These are phyloP conservation scores for Melanaphis sacchari DNA, from an alignment of 1,140 invertebrate species.

Conservation along the genomic window DNA sequence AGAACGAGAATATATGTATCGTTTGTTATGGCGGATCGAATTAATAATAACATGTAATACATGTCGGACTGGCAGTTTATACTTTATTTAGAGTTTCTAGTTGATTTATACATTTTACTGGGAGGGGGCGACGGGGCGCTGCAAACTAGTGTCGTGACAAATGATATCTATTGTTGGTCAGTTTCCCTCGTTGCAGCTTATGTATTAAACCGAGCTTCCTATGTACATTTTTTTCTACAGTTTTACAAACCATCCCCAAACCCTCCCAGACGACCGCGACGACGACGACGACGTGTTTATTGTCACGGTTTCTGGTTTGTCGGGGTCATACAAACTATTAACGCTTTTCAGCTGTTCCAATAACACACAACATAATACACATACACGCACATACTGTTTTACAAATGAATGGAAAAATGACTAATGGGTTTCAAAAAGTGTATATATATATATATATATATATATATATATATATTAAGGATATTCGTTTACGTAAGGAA, in stretches of 20 bases:
- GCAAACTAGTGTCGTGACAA: slow-evolving; percentile 42
- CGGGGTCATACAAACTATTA: slow-evolving; percentile 33
- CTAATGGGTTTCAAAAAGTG: slow-evolving; percentile 40
- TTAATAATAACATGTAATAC: background rate
- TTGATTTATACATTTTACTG: background rate
- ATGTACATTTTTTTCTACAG: background rate
- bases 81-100: background rate
- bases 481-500: background rate
- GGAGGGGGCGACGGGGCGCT: background rate
- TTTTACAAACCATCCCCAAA: slow-evolving; percentile 16
- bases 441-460: background rate
- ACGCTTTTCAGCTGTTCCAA: slow-evolving; percentile 52
- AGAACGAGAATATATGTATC: background rate
- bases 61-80: background rate
- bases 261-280: slow-evolving; percentile 15
- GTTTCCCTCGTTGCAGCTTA: slow-evolving; percentile 45
- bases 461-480: background rate
- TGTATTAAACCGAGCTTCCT: slow-evolving; percentile 42
- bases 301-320: slow-evolving; percentile 45
- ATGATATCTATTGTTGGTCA: slow-evolving; percentile 53
- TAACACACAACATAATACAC: slow-evolving; percentile 6
- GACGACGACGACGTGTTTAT: slow-evolving; percentile 4
- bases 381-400: background rate
- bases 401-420: slow-evolving; percentile 44
- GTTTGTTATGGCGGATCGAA: background rate